Base-by-base conservation (phyloP, 2,113 vertebrate species). In the Sialia sialis region DNA sequence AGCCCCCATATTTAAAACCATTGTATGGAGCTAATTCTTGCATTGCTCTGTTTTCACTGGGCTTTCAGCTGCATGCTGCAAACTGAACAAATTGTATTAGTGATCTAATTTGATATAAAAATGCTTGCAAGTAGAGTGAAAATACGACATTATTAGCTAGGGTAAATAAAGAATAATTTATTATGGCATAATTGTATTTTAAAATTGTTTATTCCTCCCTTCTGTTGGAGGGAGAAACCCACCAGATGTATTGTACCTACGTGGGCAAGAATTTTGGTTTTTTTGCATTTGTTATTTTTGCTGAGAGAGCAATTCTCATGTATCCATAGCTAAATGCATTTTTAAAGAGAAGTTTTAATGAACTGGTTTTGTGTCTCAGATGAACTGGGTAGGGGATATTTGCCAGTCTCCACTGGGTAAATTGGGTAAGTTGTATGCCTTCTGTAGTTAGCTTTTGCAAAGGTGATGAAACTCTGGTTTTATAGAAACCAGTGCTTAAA, bases 21-120 rank as follows among this genome's bases (percentile, higher is more conserved):
- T 5, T 13, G 3, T 36, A 2, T 22, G 44, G 36, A n/a, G 12
- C 7, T 84, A 13, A 20, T 59, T 84, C 10, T 62, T 51, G 23
- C 14, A 13, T 74, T 67, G 46, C 13, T 88, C 6, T 80, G 8
- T 62, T 80, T 92, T 32, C 41, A 25, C 13, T 60, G n/a, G 9
- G 18, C 17, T 10, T 87, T 82, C 11, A 68, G 0, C 32, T 88
- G 27, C 32, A 4, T 0, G 0, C 16, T 62, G 5, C 26, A 30
- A 66, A 84, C 16, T 12, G 23, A 91, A 29, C 21, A n/a, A 48
- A 59, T 55, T 1, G 0, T 69, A 9, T 62, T 67, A 67, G 15
- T 64, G 27, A 66, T 51, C 39, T 68, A 36, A 51, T 89, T 58
- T n/a, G 22, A 8, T 4, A 6, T 70, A 21, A 56, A 86, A 84